Conservation (phyloP, 2,113 vertebrate species). For the Lanius ludovicianus region DNA sequence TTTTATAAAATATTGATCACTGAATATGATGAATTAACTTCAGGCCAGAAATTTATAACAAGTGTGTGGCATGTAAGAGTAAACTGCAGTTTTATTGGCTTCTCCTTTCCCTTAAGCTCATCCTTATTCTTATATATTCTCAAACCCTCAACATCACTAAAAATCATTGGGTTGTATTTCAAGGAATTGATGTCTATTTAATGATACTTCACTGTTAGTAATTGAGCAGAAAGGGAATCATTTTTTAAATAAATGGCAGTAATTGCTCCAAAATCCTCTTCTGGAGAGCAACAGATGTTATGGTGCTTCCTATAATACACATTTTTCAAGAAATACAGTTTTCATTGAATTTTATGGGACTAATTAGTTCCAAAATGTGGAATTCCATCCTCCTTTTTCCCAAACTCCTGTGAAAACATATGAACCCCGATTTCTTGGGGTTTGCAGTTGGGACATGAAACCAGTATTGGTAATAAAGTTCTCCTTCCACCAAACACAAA, state of each 20-base stretch:
- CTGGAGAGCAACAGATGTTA: background rate
- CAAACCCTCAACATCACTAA: background rate
- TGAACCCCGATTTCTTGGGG: background rate
- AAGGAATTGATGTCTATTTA: background rate
- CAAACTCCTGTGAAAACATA: background rate
- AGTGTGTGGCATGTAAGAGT: background rate
- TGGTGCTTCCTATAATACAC: background rate
- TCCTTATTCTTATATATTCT: background rate
- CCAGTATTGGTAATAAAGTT: background rate
- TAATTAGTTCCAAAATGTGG: background rate
- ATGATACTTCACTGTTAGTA: background rate
- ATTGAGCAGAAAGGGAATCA: background rate
- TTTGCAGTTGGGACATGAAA: background rate
- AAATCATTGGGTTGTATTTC: background rate
- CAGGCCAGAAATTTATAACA: background rate
- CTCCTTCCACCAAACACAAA: background rate
- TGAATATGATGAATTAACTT: background rate
- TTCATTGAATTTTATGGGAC: background rate
- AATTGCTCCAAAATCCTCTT: background rate
- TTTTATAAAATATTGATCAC: background rate
- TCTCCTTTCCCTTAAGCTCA: background rate
- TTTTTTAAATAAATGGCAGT: background rate
- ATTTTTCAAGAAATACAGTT: background rate
- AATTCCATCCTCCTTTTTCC: background rate
- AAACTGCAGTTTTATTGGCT: background rate